These are phyloP conservation scores for Galerucella calmariensis DNA, from an alignment of 2,888 invertebrate species.

Conservation along the genomic window DNA sequence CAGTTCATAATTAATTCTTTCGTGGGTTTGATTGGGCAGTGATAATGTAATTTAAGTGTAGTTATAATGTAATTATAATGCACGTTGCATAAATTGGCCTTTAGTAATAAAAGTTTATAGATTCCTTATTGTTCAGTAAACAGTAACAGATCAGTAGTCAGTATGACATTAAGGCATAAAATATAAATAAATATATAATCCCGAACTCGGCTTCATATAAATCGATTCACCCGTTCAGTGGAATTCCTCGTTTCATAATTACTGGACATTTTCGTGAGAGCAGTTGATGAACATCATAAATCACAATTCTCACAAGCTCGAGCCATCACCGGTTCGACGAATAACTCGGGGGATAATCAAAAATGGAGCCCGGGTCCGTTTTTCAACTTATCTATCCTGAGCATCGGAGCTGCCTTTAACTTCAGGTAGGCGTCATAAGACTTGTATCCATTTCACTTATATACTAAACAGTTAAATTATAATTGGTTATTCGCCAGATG, in stretches of 20 bases:
- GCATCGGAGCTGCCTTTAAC: slow-evolving; percentile 35
- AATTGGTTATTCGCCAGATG: slow-evolving; percentile 41
- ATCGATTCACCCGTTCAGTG: neutral
- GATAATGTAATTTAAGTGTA: too few relatives aligned
- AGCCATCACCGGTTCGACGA: slow-evolving; percentile 10
- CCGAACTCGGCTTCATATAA: too few relatives aligned
- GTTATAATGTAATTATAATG: too few relatives aligned
- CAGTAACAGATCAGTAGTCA: too few relatives aligned
- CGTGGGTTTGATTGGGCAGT: too few relatives aligned
- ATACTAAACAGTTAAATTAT: slow-evolving; percentile 43
- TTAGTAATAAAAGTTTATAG: too few relatives aligned
- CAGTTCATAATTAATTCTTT: too few relatives aligned
- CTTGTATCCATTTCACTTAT: slow-evolving; percentile 44
- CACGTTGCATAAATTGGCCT: too few relatives aligned
- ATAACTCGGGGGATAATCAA: slow-evolving; percentile 43
- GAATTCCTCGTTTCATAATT: slow-evolving; percentile 25
- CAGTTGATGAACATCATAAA: slow-evolving; percentile 48
- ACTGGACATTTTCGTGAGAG: slow-evolving; percentile 30
- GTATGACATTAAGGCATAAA: too few relatives aligned
- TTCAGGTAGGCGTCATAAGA: slow-evolving; percentile 43
- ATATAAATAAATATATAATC: too few relatives aligned
- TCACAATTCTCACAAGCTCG: slow-evolving; percentile 39
- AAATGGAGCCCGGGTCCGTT: slow-evolving; percentile 43
- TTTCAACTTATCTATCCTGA: slow-evolving; percentile 49
- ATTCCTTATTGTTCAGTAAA: too few relatives aligned